These are phyloP conservation scores for Fulmarus glacialis DNA, from an alignment of 2,113 vertebrate genomes.

Conservation along the genomic window DNA sequence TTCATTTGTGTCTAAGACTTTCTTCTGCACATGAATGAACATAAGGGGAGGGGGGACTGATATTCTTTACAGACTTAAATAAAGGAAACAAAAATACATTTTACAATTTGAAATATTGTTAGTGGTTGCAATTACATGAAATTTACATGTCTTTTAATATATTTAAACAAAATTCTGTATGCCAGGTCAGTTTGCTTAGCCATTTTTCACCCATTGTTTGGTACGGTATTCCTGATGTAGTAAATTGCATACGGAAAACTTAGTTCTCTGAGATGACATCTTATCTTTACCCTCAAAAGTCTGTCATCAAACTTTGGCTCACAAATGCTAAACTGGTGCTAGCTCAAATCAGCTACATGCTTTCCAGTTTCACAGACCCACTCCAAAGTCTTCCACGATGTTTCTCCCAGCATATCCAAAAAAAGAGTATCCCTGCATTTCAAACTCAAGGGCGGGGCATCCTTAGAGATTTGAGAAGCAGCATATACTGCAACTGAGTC, in stretches of 20 bases:
- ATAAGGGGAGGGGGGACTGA: neutral
- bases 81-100: neutral
- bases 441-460: neutral
- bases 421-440: neutral
- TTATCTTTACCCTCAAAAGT: neutral
- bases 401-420: neutral
- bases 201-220: neutral
- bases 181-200: neutral
- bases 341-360: neutral
- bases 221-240: neutral
- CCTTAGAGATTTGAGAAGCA: neutral
- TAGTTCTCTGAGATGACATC: neutral
- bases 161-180: neutral
- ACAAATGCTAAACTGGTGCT: neutral
- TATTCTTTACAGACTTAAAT: neutral
- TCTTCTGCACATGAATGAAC: neutral
- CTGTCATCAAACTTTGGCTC: neutral
- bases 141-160: neutral
- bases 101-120: neutral
- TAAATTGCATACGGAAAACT: neutral
- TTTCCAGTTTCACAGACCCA: neutral
- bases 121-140: neutral
- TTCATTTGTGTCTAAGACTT: neutral
- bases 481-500: neutral
- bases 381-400: neutral